A percentile compares a stretch with the other conserved stretches of the same genome.
Evolutionary conservation across 2,113 vertebrate genomes (phyloP).

Genomic region (Notarius lentiginosus): DNA sequence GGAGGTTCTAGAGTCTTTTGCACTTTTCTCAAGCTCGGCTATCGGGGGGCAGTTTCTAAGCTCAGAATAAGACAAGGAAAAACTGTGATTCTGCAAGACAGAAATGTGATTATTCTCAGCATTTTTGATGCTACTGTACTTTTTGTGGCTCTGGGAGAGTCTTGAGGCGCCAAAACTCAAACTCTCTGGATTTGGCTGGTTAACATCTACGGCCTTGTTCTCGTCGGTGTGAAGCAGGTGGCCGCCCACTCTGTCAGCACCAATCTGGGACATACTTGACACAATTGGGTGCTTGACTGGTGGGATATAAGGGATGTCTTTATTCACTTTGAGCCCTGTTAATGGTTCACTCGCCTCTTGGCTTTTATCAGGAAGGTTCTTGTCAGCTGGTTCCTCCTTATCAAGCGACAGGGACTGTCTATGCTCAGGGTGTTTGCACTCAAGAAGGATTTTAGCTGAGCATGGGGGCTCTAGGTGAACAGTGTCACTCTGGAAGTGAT

Average conservation of each 20-base stretch:
- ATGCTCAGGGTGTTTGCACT: slow-evolving; percentile 89
- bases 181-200: slow-evolving; percentile 78
- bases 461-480: slow-evolving; percentile 84
- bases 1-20: slow-evolving; percentile 73
- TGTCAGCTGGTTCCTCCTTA: slow-evolving; percentile 82
- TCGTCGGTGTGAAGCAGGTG: slow-evolving; percentile 78
- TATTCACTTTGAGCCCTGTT: slow-evolving; percentile 81
- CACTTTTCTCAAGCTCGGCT: slow-evolving; percentile 76
- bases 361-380: slow-evolving; percentile 80
- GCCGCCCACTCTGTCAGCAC: slow-evolving; percentile 78
- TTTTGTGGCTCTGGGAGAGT: slow-evolving; percentile 79
- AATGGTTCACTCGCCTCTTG: slow-evolving; percentile 80
- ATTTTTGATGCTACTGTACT: slow-evolving; percentile 85
- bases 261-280: slow-evolving; percentile 75
- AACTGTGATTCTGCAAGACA: slow-evolving; percentile 78
- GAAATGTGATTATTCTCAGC: slow-evolving; percentile 80
- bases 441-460: slow-evolving; percentile 86
- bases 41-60: slow-evolving; percentile 81
- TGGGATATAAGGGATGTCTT: slow-evolving; percentile 83
- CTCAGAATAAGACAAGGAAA: slow-evolving; percentile 79
- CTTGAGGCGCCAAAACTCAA: slow-evolving; percentile 82
- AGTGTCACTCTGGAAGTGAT: slow-evolving; percentile 86
- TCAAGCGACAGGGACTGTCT: slow-evolving; percentile 82
- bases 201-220: slow-evolving; percentile 73
- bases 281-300: slow-evolving; percentile 84